Evolutionary conservation across 2,113 vertebrate species (phyloP), one percentile per base, ranked within the genome.

Genomic region (Alosa alosa): DNA sequence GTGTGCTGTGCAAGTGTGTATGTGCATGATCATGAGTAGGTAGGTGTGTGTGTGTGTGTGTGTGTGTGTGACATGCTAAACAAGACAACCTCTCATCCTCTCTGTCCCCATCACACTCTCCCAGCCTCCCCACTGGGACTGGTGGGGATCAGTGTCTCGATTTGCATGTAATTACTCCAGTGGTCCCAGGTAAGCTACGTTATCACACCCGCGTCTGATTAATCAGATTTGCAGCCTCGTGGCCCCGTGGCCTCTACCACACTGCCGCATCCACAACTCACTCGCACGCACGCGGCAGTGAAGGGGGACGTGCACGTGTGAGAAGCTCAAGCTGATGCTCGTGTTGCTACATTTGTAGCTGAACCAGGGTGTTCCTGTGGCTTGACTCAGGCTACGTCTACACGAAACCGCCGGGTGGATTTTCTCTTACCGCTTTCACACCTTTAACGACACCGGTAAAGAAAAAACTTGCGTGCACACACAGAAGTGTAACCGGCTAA

Each of bases 211-310:
- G 52, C 25, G 50, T 86, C 84, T 89, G 81, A 68, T 81, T 94
- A 93, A 93, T 93, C 88, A 20, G 87, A 93, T 91, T 90, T 90
- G 86, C 84, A 72, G 87, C 91, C 93, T 91, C 91, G 91, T 93
- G 4, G 72, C 72, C 60, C n/a, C 3, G 15, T 36, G 31, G 13
- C 25, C 36, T 17, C 72, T 39, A 31, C 25, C 60, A 64, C 60
- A 1, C 3, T 8, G 22, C 1, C 22, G n/a, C 22, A 25, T 25
- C 60, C 60, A 64, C 60, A 64, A 4, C 13, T 13, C 68, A 75
- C 25, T 75, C 68, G 9, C 68, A 75, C 22, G 5, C 57, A 68
- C 68, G 3, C 22, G 22, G 22, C 60, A 64, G n/a, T 22, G 31
- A 64, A n/a, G 3, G 20, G 22, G 57, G 57, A n/a, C n/a, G 57